Percentiles rank a stretch among this genome's conserved stretches.
Conservation (phyloP, 2,888 invertebrate genomes). For the Eristalinus sepulchralis region DNA sequence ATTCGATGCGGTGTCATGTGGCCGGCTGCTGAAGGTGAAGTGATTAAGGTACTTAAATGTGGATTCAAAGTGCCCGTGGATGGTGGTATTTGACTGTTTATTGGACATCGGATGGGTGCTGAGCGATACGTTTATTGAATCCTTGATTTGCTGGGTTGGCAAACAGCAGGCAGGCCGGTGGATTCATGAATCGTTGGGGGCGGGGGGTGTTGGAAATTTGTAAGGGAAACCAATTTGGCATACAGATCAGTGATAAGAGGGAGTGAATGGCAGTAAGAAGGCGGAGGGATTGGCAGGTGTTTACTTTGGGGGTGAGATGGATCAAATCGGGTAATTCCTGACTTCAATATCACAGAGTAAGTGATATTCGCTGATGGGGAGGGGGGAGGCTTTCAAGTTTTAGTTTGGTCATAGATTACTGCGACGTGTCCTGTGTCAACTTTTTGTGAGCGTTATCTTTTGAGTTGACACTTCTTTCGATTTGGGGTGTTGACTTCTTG, state of each 20-base stretch:
- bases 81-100: constrained; percentile 48
- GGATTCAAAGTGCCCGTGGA: constrained; percentile 40
- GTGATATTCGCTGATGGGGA: not conserved
- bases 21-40: constrained; percentile 18
- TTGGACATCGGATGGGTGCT: constrained; percentile 32
- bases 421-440: no score
- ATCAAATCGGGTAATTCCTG: not conserved
- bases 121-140: constrained; percentile 31
- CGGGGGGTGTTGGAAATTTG: not conserved
- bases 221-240: not conserved
- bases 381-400: no score
- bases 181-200: not conserved
- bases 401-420: no score
- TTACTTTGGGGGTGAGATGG: not conserved
- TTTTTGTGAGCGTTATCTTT: no score
- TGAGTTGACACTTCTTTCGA: no score
- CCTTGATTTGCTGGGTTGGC: constrained; percentile 3
- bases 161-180: not conserved
- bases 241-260: not conserved
- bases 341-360: not conserved
- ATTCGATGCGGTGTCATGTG: constrained; percentile 30
- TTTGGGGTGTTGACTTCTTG: no score
- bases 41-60: constrained; percentile 61
- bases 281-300: not conserved
- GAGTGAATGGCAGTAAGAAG: not conserved